These are phyloP conservation scores for Rhinolophus sinicus DNA, from an alignment of 2,113 vertebrate species.

Conservation along the genomic window DNA sequence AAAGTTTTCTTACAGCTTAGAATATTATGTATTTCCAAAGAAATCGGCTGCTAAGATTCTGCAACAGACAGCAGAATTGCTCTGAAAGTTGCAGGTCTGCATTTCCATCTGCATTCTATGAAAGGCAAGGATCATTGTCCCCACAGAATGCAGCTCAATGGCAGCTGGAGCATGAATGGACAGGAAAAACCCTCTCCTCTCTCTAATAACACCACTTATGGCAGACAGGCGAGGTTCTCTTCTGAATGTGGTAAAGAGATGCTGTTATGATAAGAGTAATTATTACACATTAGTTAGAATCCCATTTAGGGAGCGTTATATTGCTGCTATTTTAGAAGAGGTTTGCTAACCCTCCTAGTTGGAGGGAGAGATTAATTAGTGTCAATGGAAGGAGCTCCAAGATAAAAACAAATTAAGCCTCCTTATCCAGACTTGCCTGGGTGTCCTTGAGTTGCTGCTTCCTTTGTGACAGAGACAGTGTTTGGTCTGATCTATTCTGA, in stretches of 20 bases:
- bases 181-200: slow-evolving; percentile 58
- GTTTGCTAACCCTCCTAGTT: slow-evolving; percentile 36
- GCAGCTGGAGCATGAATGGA: slow-evolving; percentile 69
- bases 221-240: slow-evolving; percentile 12
- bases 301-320: slow-evolving; percentile 37
- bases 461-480: slow-evolving; percentile 47
- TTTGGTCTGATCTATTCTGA: slow-evolving; percentile 55
- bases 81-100: neutral
- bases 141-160: slow-evolving; percentile 36
- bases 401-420: slow-evolving; percentile 67
- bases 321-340: slow-evolving; percentile 58
- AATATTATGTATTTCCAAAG: slow-evolving; percentile 13
- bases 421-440: neutral
- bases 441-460: slow-evolving; percentile 45
- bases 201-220: slow-evolving; percentile 57
- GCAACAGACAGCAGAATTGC: slow-evolving; percentile 34
- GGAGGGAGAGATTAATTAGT: slow-evolving; percentile 56
- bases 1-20: slow-evolving; percentile 20
- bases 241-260: slow-evolving; percentile 63
- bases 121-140: slow-evolving; percentile 47
- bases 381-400: slow-evolving; percentile 47
- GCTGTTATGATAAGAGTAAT: slow-evolving; percentile 67
- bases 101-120: slow-evolving; percentile 38
- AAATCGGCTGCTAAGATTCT: slow-evolving; percentile 23
- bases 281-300: slow-evolving; percentile 72